Conservation (phyloP, 2,113 vertebrate species). For the Hemibagrus wyckioides region DNA sequence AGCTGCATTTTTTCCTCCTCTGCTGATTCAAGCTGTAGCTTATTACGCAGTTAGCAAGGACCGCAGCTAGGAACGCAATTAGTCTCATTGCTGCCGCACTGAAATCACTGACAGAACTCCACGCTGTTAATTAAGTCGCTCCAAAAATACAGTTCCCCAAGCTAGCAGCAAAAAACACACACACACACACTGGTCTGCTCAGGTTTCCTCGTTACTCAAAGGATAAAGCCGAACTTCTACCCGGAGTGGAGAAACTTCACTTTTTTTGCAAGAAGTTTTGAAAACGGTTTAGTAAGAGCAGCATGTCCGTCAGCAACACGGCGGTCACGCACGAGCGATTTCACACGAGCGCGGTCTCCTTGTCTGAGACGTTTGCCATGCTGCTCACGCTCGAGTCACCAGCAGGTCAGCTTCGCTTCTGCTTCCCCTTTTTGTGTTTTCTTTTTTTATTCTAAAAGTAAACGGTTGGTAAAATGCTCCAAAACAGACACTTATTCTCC, state of each 20-base stretch:
- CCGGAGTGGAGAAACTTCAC: not conserved
- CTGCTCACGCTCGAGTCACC: conserved; percentile 35
- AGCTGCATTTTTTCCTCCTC: not conserved
- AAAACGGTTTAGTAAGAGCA: not conserved
- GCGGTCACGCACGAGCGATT: not conserved
- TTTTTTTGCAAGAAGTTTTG: not conserved
- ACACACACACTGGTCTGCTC: not conserved
- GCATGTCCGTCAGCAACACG: not conserved
- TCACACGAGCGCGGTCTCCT: not conserved
- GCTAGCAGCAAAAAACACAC: not conserved
- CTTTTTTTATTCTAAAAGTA: not conserved
- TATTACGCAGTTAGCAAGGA: conserved; percentile 1
- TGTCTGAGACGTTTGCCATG: conserved; percentile 46
- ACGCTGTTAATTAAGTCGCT: conserved; percentile 6
- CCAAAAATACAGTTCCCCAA: not conserved
- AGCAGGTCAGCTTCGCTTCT: conserved; percentile 21
- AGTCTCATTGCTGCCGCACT: not conserved
- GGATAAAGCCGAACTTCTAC: not conserved
- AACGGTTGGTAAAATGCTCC: not conserved
- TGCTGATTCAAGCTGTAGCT: not conserved
- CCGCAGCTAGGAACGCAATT: conserved; percentile 14
- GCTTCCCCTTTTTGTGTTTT: conserved; percentile 5
- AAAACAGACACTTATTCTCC: not conserved
- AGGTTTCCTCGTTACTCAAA: not conserved
- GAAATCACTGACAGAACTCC: conserved; percentile 5